These are phyloP conservation scores for Heteropelma amictum DNA, from an alignment of 2,888 invertebrate genomes.

Conservation along the genomic window DNA sequence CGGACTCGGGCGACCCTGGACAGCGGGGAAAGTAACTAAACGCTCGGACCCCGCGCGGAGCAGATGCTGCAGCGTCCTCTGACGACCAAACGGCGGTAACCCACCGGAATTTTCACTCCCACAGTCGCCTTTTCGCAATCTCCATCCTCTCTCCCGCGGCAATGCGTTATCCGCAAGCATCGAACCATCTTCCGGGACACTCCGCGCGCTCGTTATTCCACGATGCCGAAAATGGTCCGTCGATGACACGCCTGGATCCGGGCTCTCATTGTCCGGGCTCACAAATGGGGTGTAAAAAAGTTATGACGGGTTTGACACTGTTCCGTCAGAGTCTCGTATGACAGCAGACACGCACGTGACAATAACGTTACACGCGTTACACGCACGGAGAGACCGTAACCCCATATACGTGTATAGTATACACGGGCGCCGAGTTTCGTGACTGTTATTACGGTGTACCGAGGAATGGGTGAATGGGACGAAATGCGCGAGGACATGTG, in stretches of 20 bases:
- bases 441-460: constrained; percentile 45
- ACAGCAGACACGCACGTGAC: constrained; percentile 58
- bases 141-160: neutral
- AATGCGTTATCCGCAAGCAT: constrained; percentile 47
- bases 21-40: constrained; percentile 57
- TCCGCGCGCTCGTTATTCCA: too few species aligned
- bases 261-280: too few species aligned
- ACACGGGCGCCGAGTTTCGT: neutral
- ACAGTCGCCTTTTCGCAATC: neutral
- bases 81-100: constrained; percentile 1
- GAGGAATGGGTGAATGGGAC: constrained; percentile 53
- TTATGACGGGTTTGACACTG: constrained; percentile 32
- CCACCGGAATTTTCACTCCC: too few species aligned
- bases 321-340: constrained; percentile 62
- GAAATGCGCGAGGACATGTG: constrained; percentile 74
- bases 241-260: too few species aligned
- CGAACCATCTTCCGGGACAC: too few species aligned
- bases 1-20: constrained; percentile 61
- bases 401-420: neutral
- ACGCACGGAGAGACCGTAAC: too few species aligned
- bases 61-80: constrained; percentile 25
- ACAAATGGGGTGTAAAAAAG: constrained; percentile 15
- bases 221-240: neutral
- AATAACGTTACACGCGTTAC: neutral
- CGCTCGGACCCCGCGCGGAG: constrained; percentile 18